phyloP scores from a whole-genome alignment of 2,888 invertebrate genomes.

The Brenthis ino region DNA sequence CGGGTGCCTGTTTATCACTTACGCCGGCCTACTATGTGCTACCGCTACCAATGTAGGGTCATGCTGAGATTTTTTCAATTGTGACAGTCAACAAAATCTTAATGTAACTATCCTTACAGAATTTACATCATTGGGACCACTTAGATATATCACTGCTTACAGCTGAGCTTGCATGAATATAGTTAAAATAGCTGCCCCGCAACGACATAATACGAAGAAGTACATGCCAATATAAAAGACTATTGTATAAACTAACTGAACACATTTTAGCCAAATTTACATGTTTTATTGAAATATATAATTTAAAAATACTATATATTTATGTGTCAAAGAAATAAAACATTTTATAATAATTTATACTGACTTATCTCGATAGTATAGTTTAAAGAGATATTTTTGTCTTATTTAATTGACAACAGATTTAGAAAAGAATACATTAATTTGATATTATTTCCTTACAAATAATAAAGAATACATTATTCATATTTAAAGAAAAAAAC shows the following conservation, averaged over 20 bases:
- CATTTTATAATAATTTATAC: too few species aligned
- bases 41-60: background rate
- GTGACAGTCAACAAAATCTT: background rate
- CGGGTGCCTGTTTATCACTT: too few species aligned
- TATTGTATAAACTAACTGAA: constrained; percentile 26
- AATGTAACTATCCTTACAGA: background rate
- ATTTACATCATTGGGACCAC: background rate
- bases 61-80: constrained; percentile 2
- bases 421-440: too few species aligned
- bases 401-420: too few species aligned
- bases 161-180: background rate
- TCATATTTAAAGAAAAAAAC: too few species aligned
- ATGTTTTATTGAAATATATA: background rate
- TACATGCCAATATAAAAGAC: constrained; percentile 2
- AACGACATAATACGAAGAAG: constrained; percentile 9
- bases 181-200: constrained; percentile 4
- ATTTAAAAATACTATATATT: too few species aligned
- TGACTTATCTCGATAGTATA: too few species aligned
- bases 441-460: too few species aligned
- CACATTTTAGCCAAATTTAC: constrained; percentile 22
- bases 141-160: constrained; percentile 7
- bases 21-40: too few species aligned
- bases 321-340: too few species aligned
- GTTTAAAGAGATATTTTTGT: too few species aligned
- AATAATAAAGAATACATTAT: too few species aligned